Percentiles rank a stretch among this genome's conserved stretches.
phyloP scores from a whole-genome alignment of 1,140 invertebrate genomes.

The Caenorhabditis tropicalis region DNA sequence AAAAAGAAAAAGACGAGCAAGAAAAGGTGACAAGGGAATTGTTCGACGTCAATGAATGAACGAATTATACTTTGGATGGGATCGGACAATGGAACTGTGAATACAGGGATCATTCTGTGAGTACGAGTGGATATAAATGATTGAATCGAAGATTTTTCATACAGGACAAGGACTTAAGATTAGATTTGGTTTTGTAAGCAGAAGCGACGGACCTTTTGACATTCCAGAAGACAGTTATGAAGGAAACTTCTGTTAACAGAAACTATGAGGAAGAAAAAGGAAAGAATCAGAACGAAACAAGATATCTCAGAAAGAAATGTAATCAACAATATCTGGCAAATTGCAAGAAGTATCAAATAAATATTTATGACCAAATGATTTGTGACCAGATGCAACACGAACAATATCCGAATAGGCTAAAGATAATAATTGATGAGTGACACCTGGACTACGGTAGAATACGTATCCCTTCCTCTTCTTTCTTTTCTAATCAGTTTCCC shows the following conservation, averaged over 20 bases:
- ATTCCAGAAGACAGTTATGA: too few relatives aligned
- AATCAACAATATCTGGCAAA: background rate
- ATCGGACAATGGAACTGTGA: background rate
- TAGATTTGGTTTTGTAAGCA: too few relatives aligned
- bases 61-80: background rate
- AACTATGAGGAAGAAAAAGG: too few relatives aligned
- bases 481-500: background rate
- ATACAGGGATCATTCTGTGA: too few relatives aligned
- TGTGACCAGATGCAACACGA: background rate
- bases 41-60: background rate
- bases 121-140: too few relatives aligned
- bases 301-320: too few relatives aligned
- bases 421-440: background rate
- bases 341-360: background rate
- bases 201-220: too few relatives aligned
- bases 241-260: too few relatives aligned
- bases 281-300: too few relatives aligned
- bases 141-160: too few relatives aligned
- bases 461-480: background rate
- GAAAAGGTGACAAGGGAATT: slow-evolving; percentile 16
- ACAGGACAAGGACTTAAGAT: too few relatives aligned
- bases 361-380: background rate
- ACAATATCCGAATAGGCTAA: background rate
- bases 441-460: background rate
- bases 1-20: slow-evolving; percentile 11